Base-by-base conservation (phyloP, 2,888 invertebrate species). In the Drosophila ustulata region DNA sequence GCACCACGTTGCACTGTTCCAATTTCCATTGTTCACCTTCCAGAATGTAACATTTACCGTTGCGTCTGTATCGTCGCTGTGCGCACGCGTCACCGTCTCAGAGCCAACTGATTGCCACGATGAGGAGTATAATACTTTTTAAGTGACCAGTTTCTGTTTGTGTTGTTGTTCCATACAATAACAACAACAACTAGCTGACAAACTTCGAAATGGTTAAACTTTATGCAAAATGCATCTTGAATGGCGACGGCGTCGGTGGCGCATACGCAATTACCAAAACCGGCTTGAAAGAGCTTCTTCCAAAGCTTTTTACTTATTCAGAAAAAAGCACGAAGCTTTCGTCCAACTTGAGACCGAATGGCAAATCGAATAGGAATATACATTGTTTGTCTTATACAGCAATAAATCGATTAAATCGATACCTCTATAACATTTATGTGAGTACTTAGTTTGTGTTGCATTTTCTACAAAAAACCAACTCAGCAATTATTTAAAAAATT, bases 21-120 rank as follows among this genome's bases (percentile, higher is more conserved):
- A 64, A 30, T 68, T 74, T 51, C 76, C 69, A 45, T 34, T 72
- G 13, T 34, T 6, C 18, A 18, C 3, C 2, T 13, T 5, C 6
- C 9, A 45, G 30, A 25, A 30, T 71, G 58, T 58, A 67, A 34
- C n/a, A 61, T 70, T 72, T 77, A 80, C 87, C 72, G 78, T 68
- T 56, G 23, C 43, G 49, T 65, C 50, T 63, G 23, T 46, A 49
- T 63, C 45, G 61, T 71, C 63, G 67, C 58, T 53, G 69, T 82
- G 76, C 83, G 82, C 80, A 78, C 88, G 82, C 86, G 82, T 82
- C 69, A 53, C 64, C 66, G 77, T 80, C 87, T 89, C 70, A 50
- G 41, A 66, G 64, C 47, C 52, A 75, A 77, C 80, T 80, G 75
- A 53, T 49, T 34, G 64, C 63, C 34, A 32, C 11, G 55, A 26